Conservation (phyloP, 2,797 vertebrate species). For the Esox masquinongy region DNA sequence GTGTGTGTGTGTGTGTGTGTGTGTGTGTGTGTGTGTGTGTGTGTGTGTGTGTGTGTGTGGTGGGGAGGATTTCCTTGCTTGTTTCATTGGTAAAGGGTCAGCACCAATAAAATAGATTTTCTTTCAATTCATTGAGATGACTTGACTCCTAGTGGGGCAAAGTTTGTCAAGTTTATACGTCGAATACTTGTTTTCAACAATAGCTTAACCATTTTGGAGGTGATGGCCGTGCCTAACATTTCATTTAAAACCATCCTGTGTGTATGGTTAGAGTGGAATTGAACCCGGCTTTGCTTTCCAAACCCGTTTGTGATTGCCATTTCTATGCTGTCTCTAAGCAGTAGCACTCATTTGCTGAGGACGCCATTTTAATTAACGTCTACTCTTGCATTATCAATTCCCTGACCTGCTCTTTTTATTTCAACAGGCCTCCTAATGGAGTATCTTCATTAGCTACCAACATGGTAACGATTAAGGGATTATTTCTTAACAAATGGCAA, state of each 20-base stretch:
- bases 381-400: constrained; percentile 66
- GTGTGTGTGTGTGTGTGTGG: background rate
- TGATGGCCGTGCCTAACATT: background rate
- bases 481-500: background rate
- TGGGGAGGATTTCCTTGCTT: constrained; percentile 11
- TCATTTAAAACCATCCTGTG: background rate
- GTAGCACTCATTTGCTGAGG: constrained; percentile 40
- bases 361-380: constrained; percentile 66
- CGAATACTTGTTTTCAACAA: background rate
- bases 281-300: constrained; percentile 8
- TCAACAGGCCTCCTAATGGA: constrained; percentile 72
- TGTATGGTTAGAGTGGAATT: background rate
- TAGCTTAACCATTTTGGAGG: background rate
- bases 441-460: constrained; percentile 65
- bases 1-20: too few relatives aligned
- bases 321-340: constrained; percentile 37
- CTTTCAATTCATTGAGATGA: background rate
- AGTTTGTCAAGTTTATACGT: background rate
- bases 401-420: constrained; percentile 67
- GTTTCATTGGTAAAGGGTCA: constrained; percentile 29
- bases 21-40: background rate
- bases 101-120: constrained; percentile 12
- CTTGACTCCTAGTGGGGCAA: background rate
- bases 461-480: background rate
- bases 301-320: constrained; percentile 8